A percentile compares a stretch with the other conserved stretches of the same genome.
Conservation (phyloP, 2,797 vertebrate species). For the Tolypeutes matacus region DNA sequence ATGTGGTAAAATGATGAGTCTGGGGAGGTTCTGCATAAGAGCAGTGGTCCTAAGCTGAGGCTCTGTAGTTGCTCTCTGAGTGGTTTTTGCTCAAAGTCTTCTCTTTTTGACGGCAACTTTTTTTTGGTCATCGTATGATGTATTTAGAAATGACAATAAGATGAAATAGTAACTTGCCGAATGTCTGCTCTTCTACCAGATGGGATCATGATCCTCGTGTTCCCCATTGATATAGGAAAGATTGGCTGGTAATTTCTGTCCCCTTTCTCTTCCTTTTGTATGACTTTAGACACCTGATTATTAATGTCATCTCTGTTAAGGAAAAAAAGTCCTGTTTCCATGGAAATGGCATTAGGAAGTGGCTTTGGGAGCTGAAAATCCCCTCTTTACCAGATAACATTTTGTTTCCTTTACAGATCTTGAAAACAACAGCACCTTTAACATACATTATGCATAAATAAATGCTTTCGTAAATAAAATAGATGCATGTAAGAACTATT, state of each 20-base stretch:
- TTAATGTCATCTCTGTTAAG: slow-evolving; percentile 85
- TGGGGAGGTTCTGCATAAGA: not conserved
- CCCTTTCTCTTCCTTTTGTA: slow-evolving; percentile 78
- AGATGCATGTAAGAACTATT: slow-evolving; percentile 49
- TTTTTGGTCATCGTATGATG: not conserved
- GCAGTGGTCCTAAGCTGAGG: not conserved
- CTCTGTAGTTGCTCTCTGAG: not conserved
- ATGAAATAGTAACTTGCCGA: not conserved
- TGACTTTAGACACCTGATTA: slow-evolving; percentile 83
- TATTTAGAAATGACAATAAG: slow-evolving; percentile 42
- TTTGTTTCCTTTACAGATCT: slow-evolving; percentile 77
- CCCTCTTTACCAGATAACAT: slow-evolving; percentile 74
- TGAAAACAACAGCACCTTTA: slow-evolving; percentile 61
- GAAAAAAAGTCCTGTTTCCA: slow-evolving; percentile 82
- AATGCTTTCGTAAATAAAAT: slow-evolving; percentile 63
- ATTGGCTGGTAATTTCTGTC: slow-evolving; percentile 81
- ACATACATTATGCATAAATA: slow-evolving; percentile 53
- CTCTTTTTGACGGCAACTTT: not conserved
- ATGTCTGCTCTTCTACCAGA: slow-evolving; percentile 37
- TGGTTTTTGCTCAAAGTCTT: not conserved
- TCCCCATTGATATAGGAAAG: slow-evolving; percentile 16
- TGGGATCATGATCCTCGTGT: not conserved
- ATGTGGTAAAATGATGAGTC: not conserved
- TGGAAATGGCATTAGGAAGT: slow-evolving; percentile 85
- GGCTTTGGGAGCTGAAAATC: slow-evolving; percentile 72